Base-by-base conservation (phyloP, 2,797 vertebrate species). In the Phoxinus dragarum region DNA sequence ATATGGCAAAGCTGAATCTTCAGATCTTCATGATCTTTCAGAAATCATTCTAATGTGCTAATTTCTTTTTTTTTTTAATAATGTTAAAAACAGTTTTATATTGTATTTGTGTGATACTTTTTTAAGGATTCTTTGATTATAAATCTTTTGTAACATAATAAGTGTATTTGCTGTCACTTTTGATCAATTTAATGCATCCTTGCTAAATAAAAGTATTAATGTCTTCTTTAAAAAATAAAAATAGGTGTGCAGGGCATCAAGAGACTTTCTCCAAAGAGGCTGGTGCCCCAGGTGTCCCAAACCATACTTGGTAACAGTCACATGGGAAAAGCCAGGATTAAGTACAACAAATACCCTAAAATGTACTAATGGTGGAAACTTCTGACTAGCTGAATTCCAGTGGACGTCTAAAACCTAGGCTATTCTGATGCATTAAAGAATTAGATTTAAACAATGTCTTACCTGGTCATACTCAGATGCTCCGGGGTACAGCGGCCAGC, bases 401-500 rank as follows among this genome's bases (percentile, higher is more conserved):
- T 1, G 36, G 52, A 71, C 27, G n/a, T 40, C 56, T 74, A 16
- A 14, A 56, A 69, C 36, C 16, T 16, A 49, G 5, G 47, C 34
- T 64, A 21, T 44, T 64, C 64, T 42, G 56, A 75, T 54, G 59
- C 42, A 85, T 85, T 80, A 88, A 72, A 69, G 52, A 47, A 54
- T 72, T 80, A 61, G 12, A 17, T 7, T 66, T 34, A 17, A 66
- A 75, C 12, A 59, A 73, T 73, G 31, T 86, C 95, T 86, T 90
- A 97, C 97, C 95, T 97, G 97, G 89, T 99, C 98, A 0, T 97
- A 99, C 91, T 99, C 98, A 0, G 98, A 99, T 71, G 98, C 98
- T 87, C 98, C 98, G 0, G 98, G 98, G 91, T 99, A 99, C 85
- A 99, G 94, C 0, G 98, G 98, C 98, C 98, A 99, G 86, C 98